Conservation (phyloP, 2,113 vertebrate species). For the Rhinichthys klamathensis region DNA sequence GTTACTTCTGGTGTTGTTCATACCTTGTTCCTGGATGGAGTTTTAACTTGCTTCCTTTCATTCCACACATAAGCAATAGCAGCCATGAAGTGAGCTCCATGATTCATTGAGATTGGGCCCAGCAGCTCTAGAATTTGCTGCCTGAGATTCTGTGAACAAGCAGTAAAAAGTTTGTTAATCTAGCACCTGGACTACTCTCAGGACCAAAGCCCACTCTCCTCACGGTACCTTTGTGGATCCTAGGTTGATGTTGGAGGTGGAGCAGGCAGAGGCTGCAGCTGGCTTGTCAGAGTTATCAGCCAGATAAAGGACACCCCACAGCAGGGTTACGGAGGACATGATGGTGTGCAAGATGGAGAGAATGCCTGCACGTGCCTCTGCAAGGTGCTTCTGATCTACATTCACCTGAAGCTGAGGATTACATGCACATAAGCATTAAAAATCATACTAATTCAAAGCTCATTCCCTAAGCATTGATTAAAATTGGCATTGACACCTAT, state of each 20-base stretch:
- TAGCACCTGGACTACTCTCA: not conserved
- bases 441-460: not conserved
- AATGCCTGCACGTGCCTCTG: slow-evolving; percentile 93
- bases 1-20: slow-evolving; percentile 3
- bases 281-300: slow-evolving; percentile 90
- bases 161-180: not conserved
- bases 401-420: slow-evolving; percentile 84
- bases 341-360: slow-evolving; percentile 96
- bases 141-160: slow-evolving; percentile 84
- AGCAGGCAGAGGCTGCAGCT: slow-evolving; percentile 81
- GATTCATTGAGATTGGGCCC: slow-evolving; percentile 98
- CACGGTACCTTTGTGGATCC: slow-evolving; percentile 91
- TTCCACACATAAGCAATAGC: slow-evolving; percentile 99
- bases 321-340: slow-evolving; percentile 94
- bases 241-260: slow-evolving; percentile 92
- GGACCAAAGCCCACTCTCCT: not conserved
- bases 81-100: slow-evolving; percentile 98
- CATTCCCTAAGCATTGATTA: not conserved
- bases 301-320: slow-evolving; percentile 93
- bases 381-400: slow-evolving; percentile 93
- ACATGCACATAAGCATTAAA: slow-evolving; percentile 6
- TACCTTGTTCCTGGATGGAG: slow-evolving; percentile 87
- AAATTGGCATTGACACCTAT: not conserved
- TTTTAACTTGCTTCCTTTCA: slow-evolving; percentile 88
- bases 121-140: slow-evolving; percentile 96